phyloP scores from a whole-genome alignment of 2,113 vertebrate genomes.

The Nycticebus coucang region DNA sequence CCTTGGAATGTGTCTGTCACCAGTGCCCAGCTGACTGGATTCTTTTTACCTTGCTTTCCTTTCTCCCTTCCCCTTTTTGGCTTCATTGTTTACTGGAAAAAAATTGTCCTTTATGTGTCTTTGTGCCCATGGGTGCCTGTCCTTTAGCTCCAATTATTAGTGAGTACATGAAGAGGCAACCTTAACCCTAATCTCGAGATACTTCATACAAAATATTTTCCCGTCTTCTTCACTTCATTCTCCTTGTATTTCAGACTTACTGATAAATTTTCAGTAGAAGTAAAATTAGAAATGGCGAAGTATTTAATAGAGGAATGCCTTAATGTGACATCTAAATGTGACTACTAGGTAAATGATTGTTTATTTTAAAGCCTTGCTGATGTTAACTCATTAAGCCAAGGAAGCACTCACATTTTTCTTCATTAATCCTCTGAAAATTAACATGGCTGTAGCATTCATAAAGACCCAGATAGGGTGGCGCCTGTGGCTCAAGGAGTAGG shows the following conservation, averaged over 20 bases:
- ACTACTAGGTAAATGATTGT: neutral
- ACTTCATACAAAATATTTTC: neutral
- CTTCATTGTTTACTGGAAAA: no score
- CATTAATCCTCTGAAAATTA: conserved; percentile 34
- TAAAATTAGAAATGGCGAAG: conserved; percentile 5
- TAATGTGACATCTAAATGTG: conserved; percentile 37
- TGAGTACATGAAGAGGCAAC: no score
- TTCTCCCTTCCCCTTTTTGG: no score
- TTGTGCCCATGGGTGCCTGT: no score
- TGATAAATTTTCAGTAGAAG: neutral
- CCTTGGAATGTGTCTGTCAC: no score
- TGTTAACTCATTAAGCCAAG: conserved; percentile 26
- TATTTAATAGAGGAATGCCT: neutral
- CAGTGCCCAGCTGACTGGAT: no score
- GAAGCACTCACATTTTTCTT: neutral
- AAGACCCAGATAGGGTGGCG: neutral
- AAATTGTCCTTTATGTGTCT: no score
- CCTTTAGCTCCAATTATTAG: no score
- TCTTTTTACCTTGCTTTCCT: no score
- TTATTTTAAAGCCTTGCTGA: neutral
- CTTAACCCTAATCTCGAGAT: no score
- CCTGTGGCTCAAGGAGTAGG: no score
- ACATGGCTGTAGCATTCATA: neutral
- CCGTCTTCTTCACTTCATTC: neutral
- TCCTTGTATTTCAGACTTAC: neutral